Base-by-base conservation (phyloP, 2,797 vertebrate genomes). In the Microctenopoma stevenorrisi region DNA sequence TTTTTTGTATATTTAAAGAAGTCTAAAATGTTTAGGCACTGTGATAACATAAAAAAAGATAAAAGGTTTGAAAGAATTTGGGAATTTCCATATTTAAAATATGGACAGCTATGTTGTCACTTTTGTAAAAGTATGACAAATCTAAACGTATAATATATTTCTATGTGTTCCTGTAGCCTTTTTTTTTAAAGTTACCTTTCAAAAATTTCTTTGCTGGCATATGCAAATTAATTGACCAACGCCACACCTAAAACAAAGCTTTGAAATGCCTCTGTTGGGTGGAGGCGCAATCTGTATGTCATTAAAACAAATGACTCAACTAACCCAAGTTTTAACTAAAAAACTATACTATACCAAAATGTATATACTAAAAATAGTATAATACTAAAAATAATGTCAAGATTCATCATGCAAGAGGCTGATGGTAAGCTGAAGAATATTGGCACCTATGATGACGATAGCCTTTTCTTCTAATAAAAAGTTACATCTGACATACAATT, bases 1-100 rank as follows among this genome's bases (percentile, higher is more conserved):
- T 82, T 84, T 83, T 86, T 90, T 87, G 86, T 90, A 78, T 53
- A 83, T 59, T 71, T 68, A 51, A 72, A 37, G 11, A 87, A 86
- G 79, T 77, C 68, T 43, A 84, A 85, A 86, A 86, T 78, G 74
- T 78, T 72, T 70, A 55, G 82, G 64, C 49, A 57, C 64, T 72
- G 25, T 69, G n/a, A 77, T 61, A 58, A 81, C 46, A 48, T 40
- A 57, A 53, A 78, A 43, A 67, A 73, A 65, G 25, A 66, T 18
- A 18, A 18, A 18, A 18, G 18, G 56, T 79, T 92, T 94, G 93
- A 89, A 90, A 93, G 85, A 89, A 93, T 87, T 92, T 92, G 91
- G 92, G 89, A 83, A 87, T 91, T 74, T 86, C 74, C 83, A 44
- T 69, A 42, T 71, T 75, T 78, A 22, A 61, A 52, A 61, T 43